These are phyloP conservation scores for Diglossa cyanea DNA, from an alignment of 2,797 vertebrate species.

Conservation along the genomic window DNA sequence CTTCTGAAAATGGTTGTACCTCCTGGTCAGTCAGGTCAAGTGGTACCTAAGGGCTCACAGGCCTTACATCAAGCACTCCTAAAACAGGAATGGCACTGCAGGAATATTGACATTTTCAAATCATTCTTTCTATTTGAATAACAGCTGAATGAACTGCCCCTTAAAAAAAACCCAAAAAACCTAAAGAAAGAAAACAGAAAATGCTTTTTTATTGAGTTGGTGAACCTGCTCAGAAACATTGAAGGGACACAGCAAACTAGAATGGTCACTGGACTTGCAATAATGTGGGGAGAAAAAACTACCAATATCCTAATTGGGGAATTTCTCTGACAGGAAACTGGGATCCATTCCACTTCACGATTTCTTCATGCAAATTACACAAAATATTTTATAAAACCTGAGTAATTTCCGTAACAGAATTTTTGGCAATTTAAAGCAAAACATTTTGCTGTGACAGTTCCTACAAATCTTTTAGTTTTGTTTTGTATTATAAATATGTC, in stretches of 20 bases:
- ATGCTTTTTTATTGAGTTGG: background rate
- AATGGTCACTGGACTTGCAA: background rate
- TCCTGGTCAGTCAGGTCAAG: background rate
- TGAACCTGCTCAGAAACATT: background rate
- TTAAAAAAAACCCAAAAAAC: background rate
- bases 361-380: background rate
- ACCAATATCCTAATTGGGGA: background rate
- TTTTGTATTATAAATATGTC: slow-evolving; percentile 32
- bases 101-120: background rate
- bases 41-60: background rate
- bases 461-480: background rate
- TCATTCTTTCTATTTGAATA: background rate
- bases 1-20: background rate
- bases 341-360: background rate
- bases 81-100: background rate
- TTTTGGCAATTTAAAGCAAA: background rate
- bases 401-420: background rate
- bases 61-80: background rate
- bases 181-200: background rate
- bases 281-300: background rate
- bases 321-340: background rate
- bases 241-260: background rate
- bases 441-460: background rate
- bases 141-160: background rate
- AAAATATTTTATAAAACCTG: background rate